A percentile compares a stretch with the other conserved stretches of the same genome.
phyloP scores from a whole-genome alignment of 2,888 invertebrate species.

The Heteromurus nitidus region DNA sequence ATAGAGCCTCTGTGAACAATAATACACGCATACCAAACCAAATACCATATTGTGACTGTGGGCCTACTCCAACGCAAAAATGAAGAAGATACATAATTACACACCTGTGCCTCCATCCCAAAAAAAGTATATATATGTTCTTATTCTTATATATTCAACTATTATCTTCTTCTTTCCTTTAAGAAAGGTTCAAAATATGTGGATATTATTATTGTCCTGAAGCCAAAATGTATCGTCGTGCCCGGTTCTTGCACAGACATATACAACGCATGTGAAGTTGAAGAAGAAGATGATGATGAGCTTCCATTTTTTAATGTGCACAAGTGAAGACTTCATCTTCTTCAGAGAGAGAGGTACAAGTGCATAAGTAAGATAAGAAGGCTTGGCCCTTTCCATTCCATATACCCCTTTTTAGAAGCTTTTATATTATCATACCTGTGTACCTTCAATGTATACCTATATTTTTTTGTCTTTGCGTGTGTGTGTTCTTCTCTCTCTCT shows the following conservation, averaged over 20 bases:
- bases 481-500: conserved; percentile 40
- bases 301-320: not conserved
- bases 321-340: conserved; percentile 23
- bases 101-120: not conserved
- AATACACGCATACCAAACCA: not conserved
- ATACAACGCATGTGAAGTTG: too few relatives aligned
- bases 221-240: conserved; percentile 36
- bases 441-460: too few relatives aligned
- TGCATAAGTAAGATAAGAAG: too few relatives aligned
- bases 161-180: not conserved
- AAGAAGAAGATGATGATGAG: too few relatives aligned
- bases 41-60: too few relatives aligned
- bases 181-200: conserved; percentile 17
- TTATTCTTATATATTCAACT: too few relatives aligned
- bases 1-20: conserved; percentile 48
- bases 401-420: too few relatives aligned
- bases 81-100: not conserved
- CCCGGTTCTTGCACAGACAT: conserved; percentile 17
- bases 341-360: too few relatives aligned
- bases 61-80: conserved; percentile 30
- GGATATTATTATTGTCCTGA: conserved; percentile 33
- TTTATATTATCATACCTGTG: too few relatives aligned
- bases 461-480: conserved; percentile 53
- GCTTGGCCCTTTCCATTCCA: too few relatives aligned
- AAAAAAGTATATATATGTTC: not conserved